Evolutionary conservation across 2,888 invertebrate species (phyloP).

Genomic region (Sinodicranocentrus sp.): DNA sequence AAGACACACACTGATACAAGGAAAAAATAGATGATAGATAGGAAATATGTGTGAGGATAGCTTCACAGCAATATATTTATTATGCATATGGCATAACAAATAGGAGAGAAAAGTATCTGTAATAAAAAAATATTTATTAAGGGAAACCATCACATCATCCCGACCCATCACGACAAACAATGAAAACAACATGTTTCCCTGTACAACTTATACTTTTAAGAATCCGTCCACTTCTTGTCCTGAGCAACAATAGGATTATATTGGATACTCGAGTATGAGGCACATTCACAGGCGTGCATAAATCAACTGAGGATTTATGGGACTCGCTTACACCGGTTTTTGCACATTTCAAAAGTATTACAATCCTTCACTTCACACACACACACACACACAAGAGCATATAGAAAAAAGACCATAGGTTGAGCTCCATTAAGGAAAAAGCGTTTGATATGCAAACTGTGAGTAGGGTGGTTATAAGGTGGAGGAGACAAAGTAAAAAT

Average conservation of each 20-base stretch:
- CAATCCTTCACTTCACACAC: background rate
- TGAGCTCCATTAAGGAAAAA: no score
- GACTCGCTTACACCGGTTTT: conserved; percentile 64
- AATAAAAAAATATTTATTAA: conserved; percentile 22
- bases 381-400: no score
- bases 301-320: conserved; percentile 68
- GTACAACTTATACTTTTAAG: no score
- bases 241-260: no score
- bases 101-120: background rate
- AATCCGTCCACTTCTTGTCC: no score
- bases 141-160: conserved; percentile 21
- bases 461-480: no score
- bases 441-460: no score
- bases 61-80: background rate
- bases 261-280: background rate
- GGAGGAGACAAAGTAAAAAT: no score
- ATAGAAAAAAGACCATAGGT: no score
- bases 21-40: conserved; percentile 22
- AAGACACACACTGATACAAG: background rate
- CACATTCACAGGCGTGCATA: conserved; percentile 56
- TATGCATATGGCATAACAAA: conserved; percentile 6
- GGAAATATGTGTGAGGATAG: background rate
- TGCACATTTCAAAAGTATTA: conserved; percentile 64
- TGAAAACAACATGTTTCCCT: background rate
- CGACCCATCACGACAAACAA: conserved; percentile 18